Percentiles rank a stretch among this genome's conserved stretches.
phyloP scores from a whole-genome alignment of 2,797 vertebrate species.

The Sitta carolinensis region DNA sequence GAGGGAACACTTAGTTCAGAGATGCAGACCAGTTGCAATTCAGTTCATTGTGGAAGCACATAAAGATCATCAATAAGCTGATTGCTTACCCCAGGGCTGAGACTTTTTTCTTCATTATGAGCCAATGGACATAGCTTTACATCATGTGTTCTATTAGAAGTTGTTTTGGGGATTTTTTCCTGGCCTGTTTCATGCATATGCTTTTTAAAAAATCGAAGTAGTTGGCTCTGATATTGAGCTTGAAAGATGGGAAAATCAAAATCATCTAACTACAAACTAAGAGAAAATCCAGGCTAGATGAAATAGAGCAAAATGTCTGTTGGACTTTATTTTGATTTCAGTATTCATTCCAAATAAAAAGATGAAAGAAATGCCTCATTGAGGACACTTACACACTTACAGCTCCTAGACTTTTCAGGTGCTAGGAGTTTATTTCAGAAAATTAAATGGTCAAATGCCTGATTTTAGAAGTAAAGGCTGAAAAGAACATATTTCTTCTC shows the following conservation, averaged over 20 bases:
- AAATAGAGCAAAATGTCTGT: conserved; percentile 8
- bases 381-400: not conserved
- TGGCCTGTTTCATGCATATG: not conserved
- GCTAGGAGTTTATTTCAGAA: not conserved
- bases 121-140: not conserved
- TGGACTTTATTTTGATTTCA: not conserved
- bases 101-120: not conserved
- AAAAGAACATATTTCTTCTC: not conserved
- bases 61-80: not conserved
- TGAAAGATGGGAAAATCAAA: conserved; percentile 30
- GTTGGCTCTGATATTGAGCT: not conserved
- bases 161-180: not conserved
- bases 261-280: not conserved
- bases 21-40: not conserved
- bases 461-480: conserved; percentile 12
- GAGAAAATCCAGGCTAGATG: not conserved
- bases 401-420: not conserved
- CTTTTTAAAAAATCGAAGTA: not conserved
- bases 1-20: not conserved
- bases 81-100: not conserved
- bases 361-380: not conserved
- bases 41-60: not conserved
- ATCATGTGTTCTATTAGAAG: conserved; percentile 24
- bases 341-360: not conserved
- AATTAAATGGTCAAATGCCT: not conserved